Conservation (phyloP, 2,888 invertebrate genomes). For the Drosophila acutilabella region DNA sequence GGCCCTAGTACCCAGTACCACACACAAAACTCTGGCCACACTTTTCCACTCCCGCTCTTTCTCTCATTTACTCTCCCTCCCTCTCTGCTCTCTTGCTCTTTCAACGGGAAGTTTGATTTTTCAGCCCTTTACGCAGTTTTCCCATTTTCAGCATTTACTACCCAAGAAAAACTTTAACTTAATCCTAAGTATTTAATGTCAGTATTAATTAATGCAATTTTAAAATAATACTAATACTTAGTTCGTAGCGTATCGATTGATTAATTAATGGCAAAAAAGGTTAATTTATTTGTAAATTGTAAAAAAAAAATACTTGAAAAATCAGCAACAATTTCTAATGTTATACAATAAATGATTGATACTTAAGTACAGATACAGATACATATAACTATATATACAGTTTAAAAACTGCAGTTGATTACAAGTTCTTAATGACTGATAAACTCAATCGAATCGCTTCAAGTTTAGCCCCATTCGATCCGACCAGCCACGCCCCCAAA, state of each 20-base stretch:
- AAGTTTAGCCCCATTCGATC: constrained; percentile 2
- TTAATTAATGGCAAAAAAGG: constrained; percentile 23
- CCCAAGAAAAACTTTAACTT: constrained; percentile 39
- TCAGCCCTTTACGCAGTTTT: not conserved
- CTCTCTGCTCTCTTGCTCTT: not conserved
- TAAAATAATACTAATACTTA: constrained; percentile 12
- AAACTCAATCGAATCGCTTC: constrained; percentile 24
- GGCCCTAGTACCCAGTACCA: not conserved
- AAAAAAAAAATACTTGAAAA: constrained; percentile 44
- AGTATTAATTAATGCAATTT: constrained; percentile 56
- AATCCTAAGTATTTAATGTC: constrained; percentile 66
- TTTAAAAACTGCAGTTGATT: constrained; percentile 8
- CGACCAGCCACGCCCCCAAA: not conserved
- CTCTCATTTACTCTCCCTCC: constrained; percentile 6
- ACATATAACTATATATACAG: constrained; percentile 6
- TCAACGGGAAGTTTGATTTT: constrained; percentile 69
- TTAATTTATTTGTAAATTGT: constrained; percentile 74
- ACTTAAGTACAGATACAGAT: constrained; percentile 5
- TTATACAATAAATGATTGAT: constrained; percentile 42
- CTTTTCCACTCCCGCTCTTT: not conserved
- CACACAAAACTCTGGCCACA: constrained; percentile 8
- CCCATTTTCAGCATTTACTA: constrained; percentile 64
- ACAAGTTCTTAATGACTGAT: constrained; percentile 65
- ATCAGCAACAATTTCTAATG: constrained; percentile 59
- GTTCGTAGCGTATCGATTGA: constrained; percentile 42